Evolutionary conservation across 2,888 invertebrate species (phyloP), one percentile per base, ranked within the genome.

Genomic region (Lasioglossum leucozonium): DNA sequence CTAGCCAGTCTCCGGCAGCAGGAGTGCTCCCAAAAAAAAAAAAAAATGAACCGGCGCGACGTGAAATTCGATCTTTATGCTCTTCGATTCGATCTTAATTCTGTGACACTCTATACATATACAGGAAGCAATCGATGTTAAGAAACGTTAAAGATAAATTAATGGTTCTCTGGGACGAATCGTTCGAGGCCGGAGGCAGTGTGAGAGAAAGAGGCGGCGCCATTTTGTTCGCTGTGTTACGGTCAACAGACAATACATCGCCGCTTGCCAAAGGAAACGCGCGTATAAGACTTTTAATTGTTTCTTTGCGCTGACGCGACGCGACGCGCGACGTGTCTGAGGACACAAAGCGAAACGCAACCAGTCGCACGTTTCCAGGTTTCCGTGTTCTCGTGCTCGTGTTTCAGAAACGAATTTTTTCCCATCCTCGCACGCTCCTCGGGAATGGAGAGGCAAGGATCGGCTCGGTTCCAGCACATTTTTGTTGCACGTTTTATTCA

Each of bases 181-280:
- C 65, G 72, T 62, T 76, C 76, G 58, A 55, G 55, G 55, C 72
- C 40, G 72, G 22, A 2, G 2, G 0, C 0, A 22, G 22, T 6
- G 51, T 10, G 22, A 22, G 51, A 22, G 3, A 47, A 22, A 11
- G 69, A 40, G 22, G 18, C 55, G 71, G 51, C 85, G 80, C 58
- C 65, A 47, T 90, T 90, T 88, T 71, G 81, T 90, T 89, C 81
- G 79, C 82, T 88, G 72, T 80, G 86, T 77, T 78, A 80, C 55
- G 62, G 74, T 87, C 85, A 82, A 72, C 72, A 88, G 89, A 89
- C 89, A 90, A 89, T 89, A 89, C 86, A 84, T 81, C 77, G 77
- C 74, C 74, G 73, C 86, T 88, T 84, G 88, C 88, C 84, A 84
- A 89, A 84, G 69, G 58, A 85, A 85, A 77, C 73, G 75, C 84